Conservation (phyloP, 2,113 vertebrate species). For the Cyanoderma ruficeps region DNA sequence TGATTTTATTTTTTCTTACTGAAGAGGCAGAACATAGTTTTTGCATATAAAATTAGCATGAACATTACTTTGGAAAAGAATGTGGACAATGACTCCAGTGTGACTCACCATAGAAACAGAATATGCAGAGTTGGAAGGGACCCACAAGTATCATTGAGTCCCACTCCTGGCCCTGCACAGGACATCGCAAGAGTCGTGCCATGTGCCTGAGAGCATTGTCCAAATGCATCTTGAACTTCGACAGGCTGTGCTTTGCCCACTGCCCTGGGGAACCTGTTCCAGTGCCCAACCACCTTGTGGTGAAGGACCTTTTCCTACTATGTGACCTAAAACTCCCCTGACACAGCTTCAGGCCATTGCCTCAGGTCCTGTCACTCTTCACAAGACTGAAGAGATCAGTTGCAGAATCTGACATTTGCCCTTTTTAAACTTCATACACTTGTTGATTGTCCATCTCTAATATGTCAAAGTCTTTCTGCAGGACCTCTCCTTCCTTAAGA, state of each 20-base stretch:
- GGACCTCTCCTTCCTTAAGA: background rate
- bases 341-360: background rate
- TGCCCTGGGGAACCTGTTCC: background rate
- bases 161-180: background rate
- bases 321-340: background rate
- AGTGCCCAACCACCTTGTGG: background rate
- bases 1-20: background rate
- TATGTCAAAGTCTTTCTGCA: background rate
- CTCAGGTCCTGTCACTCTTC: background rate
- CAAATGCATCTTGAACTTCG: background rate
- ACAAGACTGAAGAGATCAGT: background rate
- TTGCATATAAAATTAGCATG: background rate
- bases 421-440: background rate
- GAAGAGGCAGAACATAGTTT: background rate
- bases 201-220: background rate
- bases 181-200: background rate
- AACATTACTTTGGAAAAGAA: background rate
- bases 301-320: background rate
- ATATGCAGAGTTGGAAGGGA: background rate
- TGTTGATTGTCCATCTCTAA: background rate
- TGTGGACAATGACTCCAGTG: background rate
- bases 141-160: background rate
- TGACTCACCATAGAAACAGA: background rate
- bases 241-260: background rate
- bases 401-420: background rate